Conservation (phyloP, 2,113 vertebrate genomes). For the Ramphastos sulfuratus region DNA sequence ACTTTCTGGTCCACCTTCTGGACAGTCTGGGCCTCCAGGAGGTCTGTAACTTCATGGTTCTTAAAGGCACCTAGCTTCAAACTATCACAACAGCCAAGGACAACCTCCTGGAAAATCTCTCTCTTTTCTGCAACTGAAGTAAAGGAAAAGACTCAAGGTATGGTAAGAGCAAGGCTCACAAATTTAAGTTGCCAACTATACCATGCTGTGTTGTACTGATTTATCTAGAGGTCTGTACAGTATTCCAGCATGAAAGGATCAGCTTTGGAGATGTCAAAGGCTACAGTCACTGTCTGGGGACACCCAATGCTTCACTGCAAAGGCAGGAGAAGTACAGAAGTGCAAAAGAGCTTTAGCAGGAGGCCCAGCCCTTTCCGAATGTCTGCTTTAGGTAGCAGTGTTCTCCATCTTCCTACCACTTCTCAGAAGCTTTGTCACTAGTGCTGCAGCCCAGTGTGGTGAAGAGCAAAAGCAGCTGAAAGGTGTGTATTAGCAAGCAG, state of each 20-base stretch:
- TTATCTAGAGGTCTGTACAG: background rate
- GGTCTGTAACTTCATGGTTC: too few species aligned
- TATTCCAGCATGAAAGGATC: background rate
- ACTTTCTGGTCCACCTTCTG: too few species aligned
- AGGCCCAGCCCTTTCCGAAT: background rate
- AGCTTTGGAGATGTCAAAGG: background rate
- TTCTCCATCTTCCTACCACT: background rate
- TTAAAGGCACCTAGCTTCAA: too few species aligned
- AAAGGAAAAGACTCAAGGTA: background rate
- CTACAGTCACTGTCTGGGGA: background rate
- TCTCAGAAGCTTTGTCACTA: background rate
- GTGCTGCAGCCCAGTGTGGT: background rate
- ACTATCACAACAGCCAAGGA: background rate
- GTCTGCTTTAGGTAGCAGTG: background rate
- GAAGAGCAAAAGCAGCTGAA: slow-evolving; percentile 7
- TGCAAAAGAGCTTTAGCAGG: background rate
- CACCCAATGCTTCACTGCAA: background rate
- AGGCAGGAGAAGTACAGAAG: background rate
- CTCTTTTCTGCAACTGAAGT: background rate
- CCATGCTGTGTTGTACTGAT: background rate
- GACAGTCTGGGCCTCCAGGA: too few species aligned
- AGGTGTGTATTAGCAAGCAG: slow-evolving; percentile 19
- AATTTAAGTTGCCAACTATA: background rate
- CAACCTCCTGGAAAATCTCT: background rate
- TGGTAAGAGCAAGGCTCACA: background rate